phyloP scores from a whole-genome alignment of 2,113 vertebrate genomes.

The Antechinus stuartii region DNA sequence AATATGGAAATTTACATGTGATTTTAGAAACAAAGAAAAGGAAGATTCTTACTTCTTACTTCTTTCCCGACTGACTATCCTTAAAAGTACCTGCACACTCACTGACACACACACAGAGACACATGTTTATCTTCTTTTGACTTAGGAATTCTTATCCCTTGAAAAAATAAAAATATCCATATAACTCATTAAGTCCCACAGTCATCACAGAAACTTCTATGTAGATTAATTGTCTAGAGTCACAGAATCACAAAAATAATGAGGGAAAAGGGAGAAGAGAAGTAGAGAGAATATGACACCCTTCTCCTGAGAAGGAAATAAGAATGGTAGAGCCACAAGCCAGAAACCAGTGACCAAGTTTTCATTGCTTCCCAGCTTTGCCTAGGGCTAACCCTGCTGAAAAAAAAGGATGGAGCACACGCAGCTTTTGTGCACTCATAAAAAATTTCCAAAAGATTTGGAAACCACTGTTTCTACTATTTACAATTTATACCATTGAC shows the following conservation, averaged over 20 bases:
- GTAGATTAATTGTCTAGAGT: not conserved
- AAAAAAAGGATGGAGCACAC: not conserved
- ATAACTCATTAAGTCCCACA: not conserved
- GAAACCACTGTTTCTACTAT: conserved; percentile 59
- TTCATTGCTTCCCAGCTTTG: conserved; percentile 17
- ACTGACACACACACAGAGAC: too few relatives aligned
- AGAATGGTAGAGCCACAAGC: not conserved
- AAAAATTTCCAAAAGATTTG: conserved; percentile 54
- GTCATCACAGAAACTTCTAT: not conserved
- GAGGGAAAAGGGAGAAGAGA: too few relatives aligned
- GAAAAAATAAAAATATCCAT: not conserved
- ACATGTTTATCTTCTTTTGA: not conserved
- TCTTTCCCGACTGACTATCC: too few relatives aligned
- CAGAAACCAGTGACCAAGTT: conserved; percentile 10
- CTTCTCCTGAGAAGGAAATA: not conserved
- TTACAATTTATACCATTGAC: conserved; percentile 70
- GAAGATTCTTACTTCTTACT: not conserved
- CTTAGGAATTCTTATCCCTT: not conserved
- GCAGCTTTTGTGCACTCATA: not conserved
- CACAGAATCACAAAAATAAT: not conserved
- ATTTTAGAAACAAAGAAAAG: not conserved
- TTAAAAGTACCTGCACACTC: not conserved
- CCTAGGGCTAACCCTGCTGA: not conserved
- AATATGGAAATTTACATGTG: not conserved
- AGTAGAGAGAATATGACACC: not conserved